phyloP scores from a whole-genome alignment of 2,888 invertebrate genomes.

The Hymenopus coronatus region DNA sequence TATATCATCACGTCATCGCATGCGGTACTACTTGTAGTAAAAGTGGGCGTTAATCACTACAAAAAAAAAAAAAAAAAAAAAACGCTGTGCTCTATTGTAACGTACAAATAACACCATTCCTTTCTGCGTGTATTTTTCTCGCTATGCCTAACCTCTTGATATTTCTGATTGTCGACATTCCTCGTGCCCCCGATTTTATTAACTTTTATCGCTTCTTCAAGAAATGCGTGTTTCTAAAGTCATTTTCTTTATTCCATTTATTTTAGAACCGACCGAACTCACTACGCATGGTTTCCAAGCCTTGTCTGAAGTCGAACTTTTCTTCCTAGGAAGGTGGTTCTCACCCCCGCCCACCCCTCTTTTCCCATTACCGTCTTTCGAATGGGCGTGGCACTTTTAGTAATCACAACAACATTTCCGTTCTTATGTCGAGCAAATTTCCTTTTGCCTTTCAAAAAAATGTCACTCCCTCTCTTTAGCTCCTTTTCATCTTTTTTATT shows the following conservation, averaged over 20 bases:
- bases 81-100: no score
- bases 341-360: neutral
- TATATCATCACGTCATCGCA: no score
- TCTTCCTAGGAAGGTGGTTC: neutral
- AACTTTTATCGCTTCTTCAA: neutral
- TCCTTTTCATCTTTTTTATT: neutral
- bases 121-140: neutral
- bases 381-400: neutral
- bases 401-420: slow-evolving; percentile 21
- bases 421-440: slow-evolving; percentile 19
- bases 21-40: no score
- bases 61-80: no score
- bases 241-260: neutral
- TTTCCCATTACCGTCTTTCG: slow-evolving; percentile 9
- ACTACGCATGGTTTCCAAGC: neutral
- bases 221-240: neutral
- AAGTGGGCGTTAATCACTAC: no score
- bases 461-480: slow-evolving; percentile 5
- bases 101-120: neutral
- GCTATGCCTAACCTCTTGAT: neutral
- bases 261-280: neutral
- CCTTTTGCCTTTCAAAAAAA: slow-evolving; percentile 20
- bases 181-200: neutral
- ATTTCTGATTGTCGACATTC: neutral
- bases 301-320: neutral